phyloP scores from a whole-genome alignment of 2,888 invertebrate genomes.

The Allophyes oxyacanthae region DNA sequence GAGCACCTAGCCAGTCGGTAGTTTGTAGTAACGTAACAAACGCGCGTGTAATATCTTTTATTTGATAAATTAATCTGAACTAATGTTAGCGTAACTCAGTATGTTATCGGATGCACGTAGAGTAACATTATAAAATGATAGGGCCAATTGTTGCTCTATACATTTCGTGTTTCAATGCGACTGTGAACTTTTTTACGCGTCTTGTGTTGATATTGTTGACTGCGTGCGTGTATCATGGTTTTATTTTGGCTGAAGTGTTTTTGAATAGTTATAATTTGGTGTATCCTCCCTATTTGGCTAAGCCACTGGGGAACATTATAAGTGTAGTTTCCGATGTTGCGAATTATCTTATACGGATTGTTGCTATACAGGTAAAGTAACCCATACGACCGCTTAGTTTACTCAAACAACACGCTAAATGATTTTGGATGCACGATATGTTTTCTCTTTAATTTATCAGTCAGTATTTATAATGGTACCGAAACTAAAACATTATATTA shows the following conservation, averaged over 20 bases:
- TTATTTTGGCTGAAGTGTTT: slow-evolving; percentile 80
- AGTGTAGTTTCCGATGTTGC: slow-evolving; percentile 50
- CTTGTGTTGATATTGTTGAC: slow-evolving; percentile 74
- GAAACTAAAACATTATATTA: too few species aligned
- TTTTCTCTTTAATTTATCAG: too few species aligned
- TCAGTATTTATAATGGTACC: not conserved
- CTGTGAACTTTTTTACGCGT: slow-evolving; percentile 72
- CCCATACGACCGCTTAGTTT: not conserved
- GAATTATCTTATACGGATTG: slow-evolving; percentile 54
- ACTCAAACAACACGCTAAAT: not conserved
- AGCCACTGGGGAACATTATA: slow-evolving; percentile 59
- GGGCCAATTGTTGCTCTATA: slow-evolving; percentile 58
- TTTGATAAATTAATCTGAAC: slow-evolving; percentile 47
- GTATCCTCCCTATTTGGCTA: slow-evolving; percentile 77
- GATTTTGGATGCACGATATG: too few species aligned
- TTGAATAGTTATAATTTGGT: slow-evolving; percentile 77
- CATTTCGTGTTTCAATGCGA: slow-evolving; percentile 69
- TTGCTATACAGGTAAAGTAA: slow-evolving; percentile 66
- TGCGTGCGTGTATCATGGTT: slow-evolving; percentile 78
- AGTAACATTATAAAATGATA: slow-evolving; percentile 64
- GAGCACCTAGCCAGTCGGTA: slow-evolving; percentile 30
- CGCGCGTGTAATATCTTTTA: slow-evolving; percentile 28
- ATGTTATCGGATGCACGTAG: slow-evolving; percentile 34
- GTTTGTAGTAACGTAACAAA: slow-evolving; percentile 8
- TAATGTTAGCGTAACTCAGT: slow-evolving; percentile 35